Evolutionary conservation across 2,797 vertebrate species (phyloP).

Genomic region (Pristis pectinata): DNA sequence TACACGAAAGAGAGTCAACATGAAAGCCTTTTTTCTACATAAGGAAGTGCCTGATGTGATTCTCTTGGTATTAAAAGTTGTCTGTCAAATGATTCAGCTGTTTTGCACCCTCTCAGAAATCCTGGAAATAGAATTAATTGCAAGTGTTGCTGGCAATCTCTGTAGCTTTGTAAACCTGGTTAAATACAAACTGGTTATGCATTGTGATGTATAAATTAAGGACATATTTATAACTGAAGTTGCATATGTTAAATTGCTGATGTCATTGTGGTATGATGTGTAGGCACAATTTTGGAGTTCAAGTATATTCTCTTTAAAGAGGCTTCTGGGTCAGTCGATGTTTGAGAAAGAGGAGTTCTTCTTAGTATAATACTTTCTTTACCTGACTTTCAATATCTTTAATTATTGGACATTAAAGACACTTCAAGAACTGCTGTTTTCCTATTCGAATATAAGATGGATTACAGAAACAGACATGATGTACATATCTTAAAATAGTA

Average conservation of each 20-base stretch:
- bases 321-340: neutral
- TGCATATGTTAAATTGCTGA: neutral
- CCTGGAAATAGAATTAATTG: slow-evolving; percentile 54
- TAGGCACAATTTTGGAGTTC: neutral
- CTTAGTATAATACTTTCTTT: neutral
- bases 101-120: slow-evolving; percentile 65
- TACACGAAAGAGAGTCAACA: slow-evolving; percentile 65
- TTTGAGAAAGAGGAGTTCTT: neutral
- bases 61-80: slow-evolving; percentile 64
- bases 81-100: slow-evolving; percentile 67
- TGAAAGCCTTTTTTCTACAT: slow-evolving; percentile 62
- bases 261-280: neutral
- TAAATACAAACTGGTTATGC: neutral
- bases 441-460: neutral
- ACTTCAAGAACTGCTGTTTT: neutral
- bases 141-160: slow-evolving; percentile 50
- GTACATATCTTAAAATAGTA: neutral
- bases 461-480: neutral
- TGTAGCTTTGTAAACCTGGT: neutral
- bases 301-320: neutral
- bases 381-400: neutral
- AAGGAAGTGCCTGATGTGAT: slow-evolving; percentile 65
- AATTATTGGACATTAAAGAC: neutral
- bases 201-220: neutral
- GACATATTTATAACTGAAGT: neutral